Evolutionary conservation across 2,888 invertebrate species (phyloP).

Genomic region (Colletes collaris): DNA sequence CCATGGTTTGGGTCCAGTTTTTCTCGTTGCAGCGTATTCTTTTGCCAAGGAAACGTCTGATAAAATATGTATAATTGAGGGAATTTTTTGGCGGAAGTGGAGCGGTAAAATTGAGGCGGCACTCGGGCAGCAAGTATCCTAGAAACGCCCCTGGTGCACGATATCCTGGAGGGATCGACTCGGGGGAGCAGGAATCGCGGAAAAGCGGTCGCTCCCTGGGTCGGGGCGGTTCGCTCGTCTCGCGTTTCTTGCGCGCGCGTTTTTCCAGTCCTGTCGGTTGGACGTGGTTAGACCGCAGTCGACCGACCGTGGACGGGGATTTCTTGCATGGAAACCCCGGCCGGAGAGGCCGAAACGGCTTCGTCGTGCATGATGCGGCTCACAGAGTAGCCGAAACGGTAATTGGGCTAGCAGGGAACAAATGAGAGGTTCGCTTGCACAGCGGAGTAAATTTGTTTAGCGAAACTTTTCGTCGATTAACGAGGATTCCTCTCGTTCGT

Average conservation of each 20-base stretch:
- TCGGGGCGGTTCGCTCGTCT: neutral
- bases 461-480: slow-evolving; percentile 47
- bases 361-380: slow-evolving; percentile 4
- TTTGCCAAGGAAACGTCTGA: no score
- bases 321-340: slow-evolving; percentile 19
- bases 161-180: neutral
- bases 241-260: slow-evolving; percentile 18
- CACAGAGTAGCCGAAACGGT: slow-evolving; percentile 23
- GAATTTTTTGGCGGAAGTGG: no score
- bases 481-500: slow-evolving; percentile 5
- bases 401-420: slow-evolving; percentile 46
- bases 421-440: slow-evolving; percentile 20
- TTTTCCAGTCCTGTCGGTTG: slow-evolving; percentile 13
- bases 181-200: slow-evolving; percentile 15
- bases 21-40: no score
- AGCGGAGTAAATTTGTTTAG: slow-evolving; percentile 37
- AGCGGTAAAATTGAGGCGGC: no score
- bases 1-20: no score
- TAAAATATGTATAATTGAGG: no score
- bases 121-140: no score
- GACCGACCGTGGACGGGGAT: slow-evolving; percentile 3
- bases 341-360: neutral
- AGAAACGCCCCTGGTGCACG: no score
- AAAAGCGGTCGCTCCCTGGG: slow-evolving; percentile 3
- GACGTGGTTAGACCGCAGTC: slow-evolving; percentile 4